Evolutionary conservation across 2,113 vertebrate species (phyloP).

Genomic region (Peromyscus polionotus): DNA sequence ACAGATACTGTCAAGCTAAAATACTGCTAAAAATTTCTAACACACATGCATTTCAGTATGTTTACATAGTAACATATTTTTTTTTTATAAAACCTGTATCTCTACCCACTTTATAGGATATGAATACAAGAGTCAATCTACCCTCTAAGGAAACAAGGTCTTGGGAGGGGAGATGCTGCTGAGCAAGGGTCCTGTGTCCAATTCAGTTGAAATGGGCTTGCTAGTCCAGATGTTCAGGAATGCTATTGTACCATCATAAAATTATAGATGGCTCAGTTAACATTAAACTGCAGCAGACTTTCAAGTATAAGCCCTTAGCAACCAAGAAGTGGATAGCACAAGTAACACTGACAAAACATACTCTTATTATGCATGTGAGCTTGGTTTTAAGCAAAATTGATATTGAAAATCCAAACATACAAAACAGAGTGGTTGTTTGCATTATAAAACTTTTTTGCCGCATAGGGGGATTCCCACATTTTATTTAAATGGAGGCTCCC

Average conservation of each 20-base stretch:
- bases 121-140: constrained; percentile 59
- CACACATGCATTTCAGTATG: constrained; percentile 73
- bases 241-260: not conserved
- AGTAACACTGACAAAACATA: constrained; percentile 20
- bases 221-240: constrained; percentile 43
- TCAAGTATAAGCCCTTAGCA: constrained; percentile 69
- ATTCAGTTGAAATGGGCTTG: constrained; percentile 23
- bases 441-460: constrained; percentile 65
- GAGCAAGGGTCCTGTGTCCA: constrained; percentile 59
- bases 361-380: constrained; percentile 52
- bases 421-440: constrained; percentile 65
- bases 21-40: constrained; percentile 74
- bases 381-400: constrained; percentile 63
- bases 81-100: constrained; percentile 69
- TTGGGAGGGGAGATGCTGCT: constrained; percentile 37
- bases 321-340: constrained; percentile 59
- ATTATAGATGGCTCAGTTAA: not conserved
- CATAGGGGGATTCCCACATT: constrained; percentile 70
- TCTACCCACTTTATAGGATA: constrained; percentile 63
- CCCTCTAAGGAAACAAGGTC: constrained; percentile 42
- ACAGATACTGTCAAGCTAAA: constrained; percentile 77
- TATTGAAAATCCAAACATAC: constrained; percentile 75
- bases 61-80: constrained; percentile 72
- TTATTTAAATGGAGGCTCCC: constrained; percentile 62
- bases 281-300: constrained; percentile 41